phyloP scores from a whole-genome alignment of 2,113 vertebrate genomes.

The Pavo muticus region DNA sequence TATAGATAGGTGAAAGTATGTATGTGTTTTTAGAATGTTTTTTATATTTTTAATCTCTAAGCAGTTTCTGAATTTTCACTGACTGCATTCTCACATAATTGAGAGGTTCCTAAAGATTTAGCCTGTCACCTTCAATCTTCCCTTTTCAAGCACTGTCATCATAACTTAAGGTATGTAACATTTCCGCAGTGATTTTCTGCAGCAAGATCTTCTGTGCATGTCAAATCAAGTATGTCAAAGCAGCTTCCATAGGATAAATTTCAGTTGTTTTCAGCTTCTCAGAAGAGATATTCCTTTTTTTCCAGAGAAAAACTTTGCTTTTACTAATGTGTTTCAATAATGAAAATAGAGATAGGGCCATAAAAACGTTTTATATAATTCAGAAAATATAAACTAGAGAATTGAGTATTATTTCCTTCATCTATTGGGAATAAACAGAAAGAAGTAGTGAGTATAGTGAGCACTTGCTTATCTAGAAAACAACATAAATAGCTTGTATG shows the following conservation, averaged over 20 bases:
- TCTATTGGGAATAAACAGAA: conserved; percentile 9
- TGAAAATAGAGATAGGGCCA: conserved; percentile 63
- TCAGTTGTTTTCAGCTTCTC: conserved; percentile 64
- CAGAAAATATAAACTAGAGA: conserved; percentile 55
- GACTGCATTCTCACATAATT: conserved; percentile 49
- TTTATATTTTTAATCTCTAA: conserved; percentile 30
- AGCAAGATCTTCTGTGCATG: conserved; percentile 45
- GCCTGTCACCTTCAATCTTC: conserved; percentile 54
- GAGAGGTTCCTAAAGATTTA: conserved; percentile 64
- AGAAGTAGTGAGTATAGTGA: conserved; percentile 1
- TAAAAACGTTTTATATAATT: conserved; percentile 67
- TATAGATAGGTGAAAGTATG: neutral
- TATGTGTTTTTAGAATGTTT: neutral
- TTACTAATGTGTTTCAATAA: conserved; percentile 72
- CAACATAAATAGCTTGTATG: neutral
- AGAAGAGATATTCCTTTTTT: conserved; percentile 44
- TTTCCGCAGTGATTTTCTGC: conserved; percentile 67
- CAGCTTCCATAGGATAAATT: conserved; percentile 74
- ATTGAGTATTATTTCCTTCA: conserved; percentile 40
- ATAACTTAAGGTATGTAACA: conserved; percentile 66
- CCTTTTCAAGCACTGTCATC: conserved; percentile 40
- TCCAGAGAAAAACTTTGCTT: conserved; percentile 36
- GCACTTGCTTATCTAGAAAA: neutral
- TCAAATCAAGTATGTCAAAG: conserved; percentile 76
- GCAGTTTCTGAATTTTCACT: conserved; percentile 53